phyloP scores from a whole-genome alignment of 2,797 vertebrate species.

The Syngnathus acus region DNA sequence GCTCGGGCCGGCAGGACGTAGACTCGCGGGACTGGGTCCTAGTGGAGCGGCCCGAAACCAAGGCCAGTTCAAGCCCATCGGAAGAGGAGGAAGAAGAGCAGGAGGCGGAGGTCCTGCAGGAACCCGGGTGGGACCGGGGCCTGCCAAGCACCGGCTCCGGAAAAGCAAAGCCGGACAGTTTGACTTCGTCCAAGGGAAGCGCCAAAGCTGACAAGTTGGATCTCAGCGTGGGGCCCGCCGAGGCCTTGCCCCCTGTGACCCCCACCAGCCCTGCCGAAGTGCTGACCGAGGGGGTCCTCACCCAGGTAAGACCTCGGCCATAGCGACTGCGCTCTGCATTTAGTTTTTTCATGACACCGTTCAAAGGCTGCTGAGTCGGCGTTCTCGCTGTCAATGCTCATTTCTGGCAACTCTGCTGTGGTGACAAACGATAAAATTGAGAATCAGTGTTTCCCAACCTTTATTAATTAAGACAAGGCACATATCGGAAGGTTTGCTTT shows the following conservation, averaged over 20 bases:
- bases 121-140: conserved; percentile 59
- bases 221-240: conserved; percentile 71
- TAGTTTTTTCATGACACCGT: conserved; percentile 27
- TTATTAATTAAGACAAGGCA: background rate
- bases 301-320: conserved; percentile 78
- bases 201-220: conserved; percentile 77
- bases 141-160: conserved; percentile 36
- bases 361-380: conserved; percentile 61
- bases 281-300: conserved; percentile 88
- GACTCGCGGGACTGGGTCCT: conserved; percentile 96
- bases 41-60: conserved; percentile 85
- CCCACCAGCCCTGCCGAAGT: conserved; percentile 90
- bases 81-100: conserved; percentile 73
- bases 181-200: conserved; percentile 46
- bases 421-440: conserved; percentile 18
- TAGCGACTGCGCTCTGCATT: conserved; percentile 54
- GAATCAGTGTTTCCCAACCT: background rate
- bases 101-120: conserved; percentile 49
- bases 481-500: background rate
- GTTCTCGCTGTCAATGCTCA: conserved; percentile 42
- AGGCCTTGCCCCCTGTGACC: conserved; percentile 76
- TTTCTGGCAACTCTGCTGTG: conserved; percentile 45
- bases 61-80: conserved; percentile 80
- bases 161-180: conserved; percentile 44
- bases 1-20: conserved; percentile 85